Base-by-base conservation (phyloP, 1,140 invertebrate genomes). In the Psix sp. region DNA sequence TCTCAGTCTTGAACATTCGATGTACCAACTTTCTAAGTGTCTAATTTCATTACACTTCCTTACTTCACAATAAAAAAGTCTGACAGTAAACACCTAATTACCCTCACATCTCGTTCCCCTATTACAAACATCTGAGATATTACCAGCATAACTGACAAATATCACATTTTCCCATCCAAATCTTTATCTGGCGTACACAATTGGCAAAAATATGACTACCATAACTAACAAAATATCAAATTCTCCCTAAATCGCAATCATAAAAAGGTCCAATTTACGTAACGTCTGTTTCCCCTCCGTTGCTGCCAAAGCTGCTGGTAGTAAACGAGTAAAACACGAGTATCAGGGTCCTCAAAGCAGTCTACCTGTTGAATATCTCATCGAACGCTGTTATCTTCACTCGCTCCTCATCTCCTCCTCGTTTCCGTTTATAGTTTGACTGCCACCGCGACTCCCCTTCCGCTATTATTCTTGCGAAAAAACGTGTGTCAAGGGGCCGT, bases 171-270 rank as follows among this genome's bases (percentile, higher is more conserved):
- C 57, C 57, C 66, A 57, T 57, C 36, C n/a, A 51, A 45, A 57
- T 51, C 18, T 49, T 38, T 35, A 63, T 62, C 67, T 45, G 39
- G 0, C 16, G 57, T 40, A 63, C 21, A 71, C 67, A 71, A 71
- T 63, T 45, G 67, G 15, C 24, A 38, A 59, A 72, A 72, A 65
- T 72, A 72, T 72, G 63, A 65, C 68, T 63, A 57, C 68, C 68
- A 65, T 63, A 72, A 72, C 68, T 63, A 72, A 72, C 59, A 72
- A 72, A 70, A 72, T 72, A 72, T 72, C 68, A 72, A 65, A 72
- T 72, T 72, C 68, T 72, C 68, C 59, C 68, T 72, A 57, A 63
- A 72, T 57, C 46, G 49, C 13, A 63, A 72, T 72, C 68, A 65
- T 72, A 72, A 63, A 72, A 72, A 71, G 67, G 67, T 71, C 57